Evolutionary conservation across 2,113 vertebrate genomes (phyloP), one percentile per base, ranked within the genome.

Genomic region (Campylomormyrus tamandua): DNA sequence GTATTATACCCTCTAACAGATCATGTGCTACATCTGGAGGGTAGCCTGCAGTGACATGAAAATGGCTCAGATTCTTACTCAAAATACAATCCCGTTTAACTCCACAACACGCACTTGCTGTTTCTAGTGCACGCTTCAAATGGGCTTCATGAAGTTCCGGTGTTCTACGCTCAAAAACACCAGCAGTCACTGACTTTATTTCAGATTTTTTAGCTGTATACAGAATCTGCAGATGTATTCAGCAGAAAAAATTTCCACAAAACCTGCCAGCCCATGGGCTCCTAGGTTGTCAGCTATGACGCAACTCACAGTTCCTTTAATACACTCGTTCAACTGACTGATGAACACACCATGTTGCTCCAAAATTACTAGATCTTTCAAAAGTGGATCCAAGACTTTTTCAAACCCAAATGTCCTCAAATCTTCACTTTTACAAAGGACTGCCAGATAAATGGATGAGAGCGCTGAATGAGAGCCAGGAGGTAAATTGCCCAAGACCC

Each of bases 171-270:
- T 49, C 48, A 58, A 58, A 58, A 24, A n/a, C 56, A 58, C 56
- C 56, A 58, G 56, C 56, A 58, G 56, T 58, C 21, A 58, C 21
- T 58, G 56, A 58, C 21, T 58, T 58, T n/a, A 45, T 84, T 24
- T 84, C 45, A 46, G 83, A 87, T 27, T 52, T 87, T 13, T 87
- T 50, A 50, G n/a, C 85, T 87, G 85, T 87, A 53, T 87, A 53
- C 85, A 87, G n/a, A 87, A 87, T 52, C 85, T 87, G n/a, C 85
- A 56, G n/a, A 87, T 48, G 11, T 53, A 35, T 45, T 52, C 27
- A 52, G 11, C 85, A 31, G 85, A 31, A 27, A 87, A 87, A 31
- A 1, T 87, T 52, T 50, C 85, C n/a, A 87, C 48, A 52, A 87
- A 87, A 48, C 50, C 85, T 31, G 46, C 49, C 46, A 87, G 17